A percentile compares a stretch with the other conserved stretches of the same genome.
These are phyloP conservation scores for Passerina amoena DNA, from an alignment of 2,113 vertebrate genomes.

Conservation along the genomic window DNA sequence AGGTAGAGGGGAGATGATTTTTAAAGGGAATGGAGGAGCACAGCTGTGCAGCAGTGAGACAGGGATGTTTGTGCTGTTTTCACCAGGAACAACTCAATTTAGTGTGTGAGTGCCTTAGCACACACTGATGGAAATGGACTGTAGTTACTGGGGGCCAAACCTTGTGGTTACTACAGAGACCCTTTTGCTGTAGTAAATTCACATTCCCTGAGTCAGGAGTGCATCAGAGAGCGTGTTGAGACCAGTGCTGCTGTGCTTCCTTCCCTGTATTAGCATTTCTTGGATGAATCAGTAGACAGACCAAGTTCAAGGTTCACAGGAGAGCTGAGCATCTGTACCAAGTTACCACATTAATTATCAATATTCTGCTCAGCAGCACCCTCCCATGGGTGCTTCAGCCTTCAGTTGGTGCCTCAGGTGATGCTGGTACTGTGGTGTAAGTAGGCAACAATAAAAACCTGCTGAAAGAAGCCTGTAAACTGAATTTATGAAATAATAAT, in stretches of 20 bases:
- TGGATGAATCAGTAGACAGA: background rate
- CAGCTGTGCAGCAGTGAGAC: background rate
- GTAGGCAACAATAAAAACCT: slow-evolving; percentile 1
- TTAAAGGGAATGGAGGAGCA: background rate
- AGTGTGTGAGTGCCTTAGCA: background rate
- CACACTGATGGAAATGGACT: background rate
- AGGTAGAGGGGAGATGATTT: background rate
- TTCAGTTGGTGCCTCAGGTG: slow-evolving; percentile 20
- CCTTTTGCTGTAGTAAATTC: background rate
- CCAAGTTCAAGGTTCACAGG: background rate
- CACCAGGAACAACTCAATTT: background rate
- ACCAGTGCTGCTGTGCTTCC: background rate
- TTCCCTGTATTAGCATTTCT: background rate
- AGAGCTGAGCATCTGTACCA: background rate
- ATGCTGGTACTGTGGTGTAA: background rate
- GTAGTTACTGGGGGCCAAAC: background rate
- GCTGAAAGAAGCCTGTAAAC: background rate
- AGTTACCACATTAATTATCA: background rate
- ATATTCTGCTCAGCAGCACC: background rate
- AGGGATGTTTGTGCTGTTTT: background rate
- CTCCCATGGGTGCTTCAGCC: background rate
- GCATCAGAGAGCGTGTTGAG: background rate
- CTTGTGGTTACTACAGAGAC: background rate
- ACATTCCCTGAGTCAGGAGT: background rate
- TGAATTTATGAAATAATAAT: background rate